Conservation (phyloP, 2,113 vertebrate genomes). For the Procavia capensis region DNA sequence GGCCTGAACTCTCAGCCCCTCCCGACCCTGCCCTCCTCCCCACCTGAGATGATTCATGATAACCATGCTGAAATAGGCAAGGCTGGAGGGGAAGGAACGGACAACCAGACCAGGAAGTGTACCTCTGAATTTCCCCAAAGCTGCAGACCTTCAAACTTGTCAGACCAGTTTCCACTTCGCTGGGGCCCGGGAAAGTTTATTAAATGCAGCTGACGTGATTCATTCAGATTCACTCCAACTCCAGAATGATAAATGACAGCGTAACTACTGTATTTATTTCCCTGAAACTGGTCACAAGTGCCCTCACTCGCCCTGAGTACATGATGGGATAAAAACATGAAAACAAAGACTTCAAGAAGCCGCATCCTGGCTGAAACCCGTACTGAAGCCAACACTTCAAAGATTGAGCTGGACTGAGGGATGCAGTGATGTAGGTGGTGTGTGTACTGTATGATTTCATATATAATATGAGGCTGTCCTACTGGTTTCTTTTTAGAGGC, state of each 20-base stretch:
- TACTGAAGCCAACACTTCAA: no score
- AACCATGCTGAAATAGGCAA: not conserved
- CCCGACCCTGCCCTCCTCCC: not conserved
- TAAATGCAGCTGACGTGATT: constrained; percentile 75
- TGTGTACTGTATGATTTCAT: no score
- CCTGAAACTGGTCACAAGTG: not conserved
- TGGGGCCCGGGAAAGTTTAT: constrained; percentile 76
- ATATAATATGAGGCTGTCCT: no score
- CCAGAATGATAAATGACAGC: constrained; percentile 70
- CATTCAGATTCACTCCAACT: constrained; percentile 68
- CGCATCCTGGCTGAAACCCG: no score
- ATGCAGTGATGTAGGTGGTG: no score
- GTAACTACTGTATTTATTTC: constrained; percentile 36
- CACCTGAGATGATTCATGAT: constrained; percentile 3
- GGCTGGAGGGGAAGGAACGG: not conserved
- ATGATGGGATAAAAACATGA: not conserved
- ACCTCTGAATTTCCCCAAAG: constrained; percentile 65
- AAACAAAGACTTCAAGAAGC: not conserved
- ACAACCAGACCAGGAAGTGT: constrained; percentile 22
- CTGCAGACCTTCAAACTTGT: constrained; percentile 78
- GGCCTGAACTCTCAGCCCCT: not conserved
- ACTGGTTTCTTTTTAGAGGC: no score
- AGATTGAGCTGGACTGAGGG: no score
- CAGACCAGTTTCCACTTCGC: constrained; percentile 80
- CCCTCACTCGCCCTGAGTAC: not conserved